Evolutionary conservation across 1,140 invertebrate genomes (phyloP).

Genomic region (Fopius arisanus): DNA sequence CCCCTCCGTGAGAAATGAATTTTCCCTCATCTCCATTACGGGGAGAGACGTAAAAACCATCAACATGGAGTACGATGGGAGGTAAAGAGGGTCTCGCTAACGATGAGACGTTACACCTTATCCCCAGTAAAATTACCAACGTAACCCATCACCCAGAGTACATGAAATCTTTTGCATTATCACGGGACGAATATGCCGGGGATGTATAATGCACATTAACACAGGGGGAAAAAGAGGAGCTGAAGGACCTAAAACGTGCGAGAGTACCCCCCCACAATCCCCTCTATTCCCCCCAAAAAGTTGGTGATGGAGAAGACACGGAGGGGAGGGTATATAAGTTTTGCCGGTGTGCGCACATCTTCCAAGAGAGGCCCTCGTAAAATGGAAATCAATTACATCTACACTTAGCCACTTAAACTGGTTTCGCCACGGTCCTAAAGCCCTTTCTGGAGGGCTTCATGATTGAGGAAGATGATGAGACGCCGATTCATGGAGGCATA

Average conservation of each 20-base stretch:
- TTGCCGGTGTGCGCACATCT: constrained; percentile 35
- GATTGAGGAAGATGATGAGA: background rate
- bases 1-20: background rate
- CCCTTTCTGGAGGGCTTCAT: constrained; percentile 18
- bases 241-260: too few species aligned
- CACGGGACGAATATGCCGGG: background rate
- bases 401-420: constrained; percentile 66
- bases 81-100: background rate
- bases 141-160: too few species aligned
- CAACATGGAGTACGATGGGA: background rate
- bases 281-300: background rate
- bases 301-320: background rate
- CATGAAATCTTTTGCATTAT: too few species aligned
- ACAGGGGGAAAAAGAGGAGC: background rate
- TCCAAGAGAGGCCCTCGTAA: constrained; percentile 58
- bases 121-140: too few species aligned
- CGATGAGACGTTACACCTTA: background rate
- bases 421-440: constrained; percentile 64
- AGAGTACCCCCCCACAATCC: too few species aligned
- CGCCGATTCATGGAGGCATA: constrained; percentile 2
- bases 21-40: too few species aligned
- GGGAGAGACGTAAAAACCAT: background rate
- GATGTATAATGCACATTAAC: constrained; percentile 36
- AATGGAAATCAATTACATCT: constrained; percentile 67
- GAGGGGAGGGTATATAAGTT: constrained; percentile 13